Evolutionary conservation across 2,888 invertebrate genomes (phyloP).

Genomic region (Dascillus cervinus): DNA sequence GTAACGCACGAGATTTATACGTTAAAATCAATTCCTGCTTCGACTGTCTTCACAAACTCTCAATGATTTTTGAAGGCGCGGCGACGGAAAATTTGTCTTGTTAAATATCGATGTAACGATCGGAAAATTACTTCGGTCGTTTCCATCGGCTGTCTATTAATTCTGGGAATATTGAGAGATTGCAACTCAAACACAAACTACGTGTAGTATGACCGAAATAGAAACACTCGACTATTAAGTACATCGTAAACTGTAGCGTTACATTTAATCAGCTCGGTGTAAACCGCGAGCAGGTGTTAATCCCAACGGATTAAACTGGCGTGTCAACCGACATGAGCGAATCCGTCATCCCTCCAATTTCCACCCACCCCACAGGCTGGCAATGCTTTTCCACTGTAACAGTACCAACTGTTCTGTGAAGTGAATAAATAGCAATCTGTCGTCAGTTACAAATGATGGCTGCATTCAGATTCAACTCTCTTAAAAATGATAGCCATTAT

Average conservation of each 20-base stretch:
- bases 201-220: constrained; percentile 12
- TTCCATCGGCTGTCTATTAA: no score
- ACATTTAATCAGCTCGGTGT: constrained; percentile 35
- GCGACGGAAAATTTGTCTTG: no score
- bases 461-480: constrained; percentile 36
- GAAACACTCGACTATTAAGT: constrained; percentile 15
- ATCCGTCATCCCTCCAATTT: constrained; percentile 25
- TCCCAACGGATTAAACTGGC: constrained; percentile 29
- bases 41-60: no score
- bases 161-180: no score
- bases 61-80: no score
- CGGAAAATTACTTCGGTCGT: no score
- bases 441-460: constrained; percentile 35
- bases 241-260: constrained; percentile 24
- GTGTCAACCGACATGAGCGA: constrained; percentile 22
- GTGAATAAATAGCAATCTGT: constrained; percentile 38
- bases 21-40: no score
- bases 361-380: constrained; percentile 13
- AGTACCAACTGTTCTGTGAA: constrained; percentile 30
- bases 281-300: constrained; percentile 36
- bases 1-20: no score
- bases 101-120: no score
- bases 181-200: constrained; percentile 22
- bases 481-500: constrained; percentile 43
- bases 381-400: constrained; percentile 14